Conservation (phyloP, 2,888 invertebrate species). For the Aspidiotus destructor region DNA sequence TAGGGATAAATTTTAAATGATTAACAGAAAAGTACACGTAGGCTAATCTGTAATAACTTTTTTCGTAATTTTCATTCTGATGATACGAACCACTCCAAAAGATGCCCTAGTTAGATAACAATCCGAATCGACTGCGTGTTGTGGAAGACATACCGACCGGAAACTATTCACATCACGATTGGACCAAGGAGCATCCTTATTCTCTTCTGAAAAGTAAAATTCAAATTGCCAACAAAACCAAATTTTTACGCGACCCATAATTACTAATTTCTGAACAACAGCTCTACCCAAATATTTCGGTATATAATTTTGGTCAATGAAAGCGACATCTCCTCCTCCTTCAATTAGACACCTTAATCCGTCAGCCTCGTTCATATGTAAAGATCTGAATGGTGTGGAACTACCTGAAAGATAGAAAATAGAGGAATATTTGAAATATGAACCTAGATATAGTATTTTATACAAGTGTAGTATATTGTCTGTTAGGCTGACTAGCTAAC, state of each 20-base stretch:
- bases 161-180: not conserved
- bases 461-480: not conserved
- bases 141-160: slow-evolving; percentile 2
- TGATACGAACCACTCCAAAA: not conserved
- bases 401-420: not conserved
- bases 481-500: not conserved
- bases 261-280: not conserved
- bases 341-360: slow-evolving; percentile 58
- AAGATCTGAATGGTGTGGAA: slow-evolving; percentile 5
- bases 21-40: too few species aligned
- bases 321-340: slow-evolving; percentile 66
- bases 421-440: not conserved
- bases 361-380: slow-evolving; percentile 47
- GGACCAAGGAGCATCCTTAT: not conserved
- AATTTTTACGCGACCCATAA: not conserved
- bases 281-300: slow-evolving; percentile 52
- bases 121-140: slow-evolving; percentile 3
- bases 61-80: not conserved
- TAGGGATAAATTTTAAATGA: slow-evolving; percentile 22
- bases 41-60: not conserved
- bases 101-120: slow-evolving; percentile 16
- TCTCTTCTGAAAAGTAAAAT: not conserved
- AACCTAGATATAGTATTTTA: not conserved
- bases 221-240: not conserved
- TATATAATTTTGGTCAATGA: slow-evolving; percentile 55